Percentiles rank a stretch among this genome's conserved stretches.
These are phyloP conservation scores for Pasiphila rectangulata DNA, from an alignment of 2,888 invertebrate genomes.

Conservation along the genomic window DNA sequence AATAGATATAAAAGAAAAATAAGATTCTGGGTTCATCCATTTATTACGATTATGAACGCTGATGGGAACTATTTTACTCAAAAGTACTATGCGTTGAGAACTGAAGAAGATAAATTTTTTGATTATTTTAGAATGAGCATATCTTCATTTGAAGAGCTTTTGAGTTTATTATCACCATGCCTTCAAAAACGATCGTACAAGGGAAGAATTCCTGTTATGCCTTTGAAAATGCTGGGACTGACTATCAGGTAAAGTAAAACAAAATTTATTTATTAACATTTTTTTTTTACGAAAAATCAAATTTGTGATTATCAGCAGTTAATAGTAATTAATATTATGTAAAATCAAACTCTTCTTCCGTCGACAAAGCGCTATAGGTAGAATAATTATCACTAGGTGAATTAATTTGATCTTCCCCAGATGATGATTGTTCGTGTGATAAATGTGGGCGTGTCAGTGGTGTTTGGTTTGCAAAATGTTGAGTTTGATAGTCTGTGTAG, in stretches of 20 bases:
- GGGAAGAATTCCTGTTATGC: slow-evolving; percentile 36
- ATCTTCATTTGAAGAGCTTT: slow-evolving; percentile 34
- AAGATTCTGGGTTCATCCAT: too few relatives aligned
- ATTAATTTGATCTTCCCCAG: slow-evolving; percentile 39
- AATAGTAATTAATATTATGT: slow-evolving; percentile 30
- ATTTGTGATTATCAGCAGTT: slow-evolving; percentile 35
- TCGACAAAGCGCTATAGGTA: slow-evolving; percentile 18
- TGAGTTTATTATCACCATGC: slow-evolving; percentile 34
- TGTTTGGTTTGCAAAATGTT: slow-evolving; percentile 35
- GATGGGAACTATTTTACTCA: background rate
- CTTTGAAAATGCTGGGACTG: slow-evolving; percentile 39
- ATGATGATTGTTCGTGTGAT: slow-evolving; percentile 33
- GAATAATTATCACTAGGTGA: slow-evolving; percentile 22
- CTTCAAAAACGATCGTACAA: slow-evolving; percentile 26
- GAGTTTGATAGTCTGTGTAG: slow-evolving; percentile 32
- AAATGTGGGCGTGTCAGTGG: slow-evolving; percentile 23
- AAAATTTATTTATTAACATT: slow-evolving; percentile 34
- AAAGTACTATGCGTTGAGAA: background rate
- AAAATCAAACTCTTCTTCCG: slow-evolving; percentile 38
- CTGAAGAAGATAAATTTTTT: background rate
- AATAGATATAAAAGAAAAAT: too few relatives aligned
- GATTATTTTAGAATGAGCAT: background rate
- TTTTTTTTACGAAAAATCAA: slow-evolving; percentile 34
- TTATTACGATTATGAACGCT: background rate
- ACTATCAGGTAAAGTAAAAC: slow-evolving; percentile 35